Evolutionary conservation across 2,888 invertebrate genomes (phyloP), one percentile per base, ranked within the genome.

Genomic region (Megaustenia siamemsis): DNA sequence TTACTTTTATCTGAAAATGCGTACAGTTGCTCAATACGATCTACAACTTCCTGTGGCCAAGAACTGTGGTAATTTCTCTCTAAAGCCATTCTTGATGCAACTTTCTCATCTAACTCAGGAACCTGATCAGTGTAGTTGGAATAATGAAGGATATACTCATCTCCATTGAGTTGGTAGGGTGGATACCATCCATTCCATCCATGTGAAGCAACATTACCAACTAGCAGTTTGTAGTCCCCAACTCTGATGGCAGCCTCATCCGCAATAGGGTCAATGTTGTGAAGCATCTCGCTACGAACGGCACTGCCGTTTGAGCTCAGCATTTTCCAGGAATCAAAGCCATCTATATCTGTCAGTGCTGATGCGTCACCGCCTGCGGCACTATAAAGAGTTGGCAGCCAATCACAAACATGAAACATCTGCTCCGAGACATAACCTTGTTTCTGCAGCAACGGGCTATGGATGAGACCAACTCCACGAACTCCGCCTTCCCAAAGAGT

Each of bases 301-400:
- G 97, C 96, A 90, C 92, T 75, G 68, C 86, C 85, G 81, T 97
- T 95, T 18, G 95, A 93, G 0, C 96, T 95, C n/a, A 98, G 92
- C 0, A 96, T 95, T 0, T 95, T 92, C 98, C 98, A 98, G 86
- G 96, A 94, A 92, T 97, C 95, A 0, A 96, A 90, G 0, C 98
- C 98, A 93, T 98, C 98, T 35, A 92, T 81, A 68, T 90, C 88
- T 53, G 86, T 86, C 77, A 92, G 87, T 32, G 68, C 56, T 75
- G 86, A 83, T 5, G 89, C 82, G 78, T 92, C 86, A 5, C 91
- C 92, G 60, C 96, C 96, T 0, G 97, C 97, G 0, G 96, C 97
- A 66, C 95, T 93, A 86, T 96, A 94, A 0, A 98, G 93, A 0
- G 98, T 98, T 0, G 98, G 98, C 79, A 98, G 93, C 98, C 98